These are phyloP conservation scores for Australoheros scitulus DNA, from an alignment of 2,113 vertebrate genomes.

Conservation along the genomic window DNA sequence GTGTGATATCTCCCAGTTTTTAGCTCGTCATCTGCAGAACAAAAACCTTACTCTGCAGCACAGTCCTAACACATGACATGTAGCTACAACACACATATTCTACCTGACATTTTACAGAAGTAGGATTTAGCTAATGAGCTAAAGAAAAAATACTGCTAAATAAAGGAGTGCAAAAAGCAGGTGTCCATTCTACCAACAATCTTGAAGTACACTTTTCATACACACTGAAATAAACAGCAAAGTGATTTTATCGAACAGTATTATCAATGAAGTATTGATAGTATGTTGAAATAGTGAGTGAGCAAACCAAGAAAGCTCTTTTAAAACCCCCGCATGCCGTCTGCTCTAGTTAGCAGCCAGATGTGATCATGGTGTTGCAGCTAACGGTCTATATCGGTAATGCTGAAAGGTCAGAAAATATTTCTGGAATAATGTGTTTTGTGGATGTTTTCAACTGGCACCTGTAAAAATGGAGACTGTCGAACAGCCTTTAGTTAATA, in stretches of 20 bases:
- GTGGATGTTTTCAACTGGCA: not conserved
- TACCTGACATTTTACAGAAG: not conserved
- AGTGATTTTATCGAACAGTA: not conserved
- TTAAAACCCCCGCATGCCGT: not conserved
- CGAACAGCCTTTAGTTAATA: too few relatives aligned
- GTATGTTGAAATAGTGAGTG: not conserved
- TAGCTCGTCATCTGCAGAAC: not conserved
- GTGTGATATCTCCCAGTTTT: not conserved
- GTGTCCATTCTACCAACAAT: fast-evolving
- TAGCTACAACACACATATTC: not conserved
- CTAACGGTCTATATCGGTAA: not conserved
- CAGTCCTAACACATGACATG: not conserved
- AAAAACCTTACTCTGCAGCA: not conserved
- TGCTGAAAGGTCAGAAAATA: too few relatives aligned
- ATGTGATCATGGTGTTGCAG: not conserved
- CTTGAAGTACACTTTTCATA: not conserved
- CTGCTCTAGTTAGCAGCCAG: not conserved
- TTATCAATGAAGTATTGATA: not conserved
- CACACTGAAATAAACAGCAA: not conserved
- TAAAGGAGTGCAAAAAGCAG: not conserved
- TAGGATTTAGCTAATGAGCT: not conserved
- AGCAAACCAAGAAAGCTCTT: not conserved
- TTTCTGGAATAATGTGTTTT: not conserved
- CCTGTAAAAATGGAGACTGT: too few relatives aligned
- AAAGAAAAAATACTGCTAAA: not conserved